phyloP scores from a whole-genome alignment of 2,888 invertebrate genomes.

The Troides helena region DNA sequence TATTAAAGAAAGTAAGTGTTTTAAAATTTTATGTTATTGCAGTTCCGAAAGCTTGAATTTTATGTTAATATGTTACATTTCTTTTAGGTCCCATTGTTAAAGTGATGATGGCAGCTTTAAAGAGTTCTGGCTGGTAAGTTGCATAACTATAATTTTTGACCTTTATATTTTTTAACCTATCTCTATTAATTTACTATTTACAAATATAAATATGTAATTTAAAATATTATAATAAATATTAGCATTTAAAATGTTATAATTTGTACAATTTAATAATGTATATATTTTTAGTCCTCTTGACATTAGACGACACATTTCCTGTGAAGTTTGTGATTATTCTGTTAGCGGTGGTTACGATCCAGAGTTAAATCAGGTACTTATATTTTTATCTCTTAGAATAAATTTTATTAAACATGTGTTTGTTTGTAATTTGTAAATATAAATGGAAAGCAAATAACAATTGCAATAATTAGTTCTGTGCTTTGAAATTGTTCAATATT shows the following conservation, averaged over 20 bases:
- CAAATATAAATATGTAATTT: background rate
- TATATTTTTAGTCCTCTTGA: constrained; percentile 85
- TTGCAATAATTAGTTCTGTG: too few species aligned
- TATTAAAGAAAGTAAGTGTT: constrained; percentile 83
- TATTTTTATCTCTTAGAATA: background rate
- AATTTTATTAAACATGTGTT: too few species aligned
- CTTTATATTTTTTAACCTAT: background rate
- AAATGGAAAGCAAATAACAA: too few species aligned
- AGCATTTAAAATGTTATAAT: background rate
- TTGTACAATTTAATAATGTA: constrained; percentile 20
- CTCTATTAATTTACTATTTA: background rate
- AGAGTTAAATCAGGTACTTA: constrained; percentile 84
- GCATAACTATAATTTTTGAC: constrained; percentile 15
- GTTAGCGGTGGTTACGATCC: constrained; percentile 97
- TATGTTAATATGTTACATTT: constrained; percentile 1
- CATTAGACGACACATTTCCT: constrained; percentile 92
- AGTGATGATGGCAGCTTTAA: constrained; percentile 91
- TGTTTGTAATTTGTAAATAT: too few species aligned
- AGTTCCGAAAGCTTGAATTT: background rate
- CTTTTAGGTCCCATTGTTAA: constrained; percentile 86
- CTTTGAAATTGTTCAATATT: too few species aligned
- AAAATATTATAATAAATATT: background rate
- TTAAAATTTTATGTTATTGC: background rate
- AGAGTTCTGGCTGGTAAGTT: constrained; percentile 87
- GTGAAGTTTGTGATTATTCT: constrained; percentile 91